phyloP scores from a whole-genome alignment of 2,797 vertebrate species.

The Rhadinocentrus ornatus region DNA sequence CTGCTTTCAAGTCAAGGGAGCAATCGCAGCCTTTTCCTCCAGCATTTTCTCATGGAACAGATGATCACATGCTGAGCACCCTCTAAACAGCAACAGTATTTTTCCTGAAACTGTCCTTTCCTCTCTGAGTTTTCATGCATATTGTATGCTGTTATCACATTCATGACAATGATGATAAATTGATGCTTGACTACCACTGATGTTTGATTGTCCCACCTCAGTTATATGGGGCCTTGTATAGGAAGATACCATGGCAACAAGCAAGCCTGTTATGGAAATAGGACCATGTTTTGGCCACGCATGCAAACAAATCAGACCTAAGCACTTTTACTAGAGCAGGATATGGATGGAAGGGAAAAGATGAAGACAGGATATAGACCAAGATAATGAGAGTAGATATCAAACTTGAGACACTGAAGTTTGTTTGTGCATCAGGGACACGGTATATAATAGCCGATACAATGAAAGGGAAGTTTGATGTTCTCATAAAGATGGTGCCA shows the following conservation, averaged over 20 bases:
- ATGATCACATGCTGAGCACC: constrained; percentile 16
- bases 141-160: constrained; percentile 28
- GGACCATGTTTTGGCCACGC: constrained; percentile 21
- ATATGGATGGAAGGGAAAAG: constrained; percentile 23
- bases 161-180: constrained; percentile 30
- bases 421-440: constrained; percentile 15
- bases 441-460: background rate
- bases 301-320: constrained; percentile 53
- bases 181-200: constrained; percentile 26
- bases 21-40: background rate
- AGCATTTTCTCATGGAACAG: background rate
- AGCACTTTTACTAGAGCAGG: constrained; percentile 22
- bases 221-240: constrained; percentile 37
- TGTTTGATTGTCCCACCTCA: constrained; percentile 27
- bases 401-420: background rate
- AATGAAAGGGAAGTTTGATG: background rate
- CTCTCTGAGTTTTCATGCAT: constrained; percentile 12
- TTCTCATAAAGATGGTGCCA: constrained; percentile 17
- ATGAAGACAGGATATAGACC: constrained; percentile 38
- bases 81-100: constrained; percentile 12
- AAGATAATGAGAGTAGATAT: constrained; percentile 39
- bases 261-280: constrained; percentile 58
- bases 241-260: constrained; percentile 66
- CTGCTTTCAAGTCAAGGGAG: background rate
- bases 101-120: constrained; percentile 5